phyloP scores from a whole-genome alignment of 2,113 vertebrate species.

The Neodon shergylaensis region DNA sequence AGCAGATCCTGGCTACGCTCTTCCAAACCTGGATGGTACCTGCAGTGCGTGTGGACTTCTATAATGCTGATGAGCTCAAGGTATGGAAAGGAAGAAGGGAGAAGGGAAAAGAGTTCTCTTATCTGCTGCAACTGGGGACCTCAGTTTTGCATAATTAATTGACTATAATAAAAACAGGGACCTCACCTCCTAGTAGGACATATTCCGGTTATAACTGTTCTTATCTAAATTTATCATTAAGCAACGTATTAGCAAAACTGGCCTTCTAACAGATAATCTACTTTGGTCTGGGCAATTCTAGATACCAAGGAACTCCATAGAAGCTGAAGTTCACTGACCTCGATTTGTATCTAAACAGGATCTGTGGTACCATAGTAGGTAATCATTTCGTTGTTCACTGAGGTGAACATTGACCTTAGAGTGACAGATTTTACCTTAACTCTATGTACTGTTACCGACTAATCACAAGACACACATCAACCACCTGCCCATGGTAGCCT shows the following conservation, averaged over 20 bases:
- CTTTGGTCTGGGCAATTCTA: neutral
- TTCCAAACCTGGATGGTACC: slow-evolving; percentile 99
- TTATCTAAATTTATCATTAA: neutral
- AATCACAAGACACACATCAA: neutral
- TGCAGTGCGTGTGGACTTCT: slow-evolving; percentile 96
- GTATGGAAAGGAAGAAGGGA: slow-evolving; percentile 80
- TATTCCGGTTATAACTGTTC: rapidly evolving
- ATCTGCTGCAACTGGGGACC: rapidly evolving
- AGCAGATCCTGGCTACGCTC: slow-evolving; percentile 96
- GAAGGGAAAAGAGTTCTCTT: rapidly evolving
- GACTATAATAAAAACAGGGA: neutral
- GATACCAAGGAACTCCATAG: neutral
- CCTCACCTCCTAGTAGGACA: neutral
- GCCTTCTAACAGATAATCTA: neutral
- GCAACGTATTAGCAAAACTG: neutral
- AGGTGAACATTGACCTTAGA: neutral
- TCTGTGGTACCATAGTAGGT: neutral
- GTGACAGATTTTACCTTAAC: neutral
- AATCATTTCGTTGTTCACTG: neutral
- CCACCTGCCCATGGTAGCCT: neutral
- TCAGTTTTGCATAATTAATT: neutral
- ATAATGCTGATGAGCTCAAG: slow-evolving; percentile 98
- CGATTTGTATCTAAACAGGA: rapidly evolving
- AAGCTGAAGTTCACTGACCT: neutral
- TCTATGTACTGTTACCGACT: neutral